Evolutionary conservation across 2,113 vertebrate species (phyloP).

Genomic region (Poicephalus meyeri): DNA sequence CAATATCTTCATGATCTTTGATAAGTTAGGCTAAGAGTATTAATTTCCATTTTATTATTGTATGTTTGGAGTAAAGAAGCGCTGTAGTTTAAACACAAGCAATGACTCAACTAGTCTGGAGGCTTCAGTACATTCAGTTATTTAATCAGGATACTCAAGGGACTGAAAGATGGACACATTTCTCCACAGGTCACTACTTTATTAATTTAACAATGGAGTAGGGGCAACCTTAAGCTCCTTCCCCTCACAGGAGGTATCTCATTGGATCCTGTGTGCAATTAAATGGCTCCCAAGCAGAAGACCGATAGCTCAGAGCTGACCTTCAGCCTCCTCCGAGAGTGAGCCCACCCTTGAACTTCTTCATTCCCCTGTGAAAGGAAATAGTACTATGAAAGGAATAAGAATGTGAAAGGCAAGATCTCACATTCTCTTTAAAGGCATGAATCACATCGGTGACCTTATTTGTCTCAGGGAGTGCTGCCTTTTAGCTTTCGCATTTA

Average conservation of each 20-base stretch:
- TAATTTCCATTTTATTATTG: constrained; percentile 47
- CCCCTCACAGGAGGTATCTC: background rate
- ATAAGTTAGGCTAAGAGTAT: constrained; percentile 30
- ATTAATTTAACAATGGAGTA: constrained; percentile 33
- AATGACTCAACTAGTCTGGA: constrained; percentile 5
- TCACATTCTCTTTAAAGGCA: background rate
- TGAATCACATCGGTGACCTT: background rate
- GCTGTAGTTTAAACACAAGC: constrained; percentile 2
- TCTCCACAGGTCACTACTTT: constrained; percentile 29
- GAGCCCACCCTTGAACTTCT: background rate
- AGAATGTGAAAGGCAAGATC: background rate
- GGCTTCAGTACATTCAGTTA: background rate
- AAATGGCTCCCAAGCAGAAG: background rate
- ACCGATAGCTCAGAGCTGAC: background rate
- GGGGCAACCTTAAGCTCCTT: background rate
- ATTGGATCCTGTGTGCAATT: background rate
- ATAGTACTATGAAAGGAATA: background rate
- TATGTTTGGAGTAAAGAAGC: constrained; percentile 8
- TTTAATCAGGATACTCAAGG: constrained; percentile 49
- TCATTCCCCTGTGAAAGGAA: background rate
- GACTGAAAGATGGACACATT: constrained; percentile 34
- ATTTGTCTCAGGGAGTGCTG: background rate
- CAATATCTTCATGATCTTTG: constrained; percentile 12
- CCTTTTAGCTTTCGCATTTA: background rate
- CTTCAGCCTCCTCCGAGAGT: background rate